Conservation (phyloP, 2,888 invertebrate genomes). For the Rhimphoctona megacephalus region DNA sequence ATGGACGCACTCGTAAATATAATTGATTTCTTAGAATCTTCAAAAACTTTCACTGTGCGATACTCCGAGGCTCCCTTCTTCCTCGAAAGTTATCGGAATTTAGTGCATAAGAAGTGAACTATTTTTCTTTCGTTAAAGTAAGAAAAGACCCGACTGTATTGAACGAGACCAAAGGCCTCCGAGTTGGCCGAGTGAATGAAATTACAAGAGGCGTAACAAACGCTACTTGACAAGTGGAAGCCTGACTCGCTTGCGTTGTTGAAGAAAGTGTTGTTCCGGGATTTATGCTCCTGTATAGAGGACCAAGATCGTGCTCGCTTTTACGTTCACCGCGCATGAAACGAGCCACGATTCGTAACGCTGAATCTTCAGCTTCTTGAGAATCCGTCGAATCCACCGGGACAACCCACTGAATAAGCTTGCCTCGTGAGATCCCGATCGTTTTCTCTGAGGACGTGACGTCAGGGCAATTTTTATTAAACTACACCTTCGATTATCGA, state of each 20-base stretch:
- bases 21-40: background rate
- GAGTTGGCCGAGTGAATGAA: conserved; percentile 49
- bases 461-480: conserved; percentile 31
- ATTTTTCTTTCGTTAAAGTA: conserved; percentile 27
- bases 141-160: conserved; percentile 21
- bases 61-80: background rate
- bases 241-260: conserved; percentile 34
- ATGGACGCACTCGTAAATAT: background rate
- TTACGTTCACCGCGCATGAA: conserved; percentile 41
- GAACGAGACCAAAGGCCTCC: conserved; percentile 32
- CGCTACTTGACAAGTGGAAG: conserved; percentile 59
- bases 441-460: conserved; percentile 29
- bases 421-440: conserved; percentile 40
- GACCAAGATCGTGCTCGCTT: conserved; percentile 49
- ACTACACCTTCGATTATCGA: background rate
- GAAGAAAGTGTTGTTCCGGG: conserved; percentile 68
- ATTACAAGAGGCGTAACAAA: conserved; percentile 65
- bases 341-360: conserved; percentile 62
- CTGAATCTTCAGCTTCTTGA: conserved; percentile 46
- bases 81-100: conserved; percentile 20
- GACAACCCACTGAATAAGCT: conserved; percentile 20
- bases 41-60: background rate
- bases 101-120: conserved; percentile 31
- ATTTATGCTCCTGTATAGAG: conserved; percentile 38
- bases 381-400: conserved; percentile 34